A percentile compares a stretch with the other conserved stretches of the same genome.
phyloP scores from a whole-genome alignment of 1,140 invertebrate species.

The Papilio xuthus region DNA sequence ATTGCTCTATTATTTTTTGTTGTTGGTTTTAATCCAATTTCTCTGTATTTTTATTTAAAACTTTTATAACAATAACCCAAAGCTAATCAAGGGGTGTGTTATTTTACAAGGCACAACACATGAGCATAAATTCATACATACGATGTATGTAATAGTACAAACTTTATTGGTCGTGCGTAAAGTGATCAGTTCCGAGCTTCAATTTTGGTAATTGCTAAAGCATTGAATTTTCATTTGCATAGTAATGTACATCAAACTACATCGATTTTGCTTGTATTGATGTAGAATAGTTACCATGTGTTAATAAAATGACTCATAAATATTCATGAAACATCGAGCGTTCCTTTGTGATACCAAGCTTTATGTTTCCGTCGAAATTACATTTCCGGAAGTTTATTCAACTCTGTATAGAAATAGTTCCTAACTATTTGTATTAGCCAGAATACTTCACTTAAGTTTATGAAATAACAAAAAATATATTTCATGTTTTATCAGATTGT shows the following conservation, averaged over 20 bases:
- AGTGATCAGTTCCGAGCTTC: constrained; percentile 12
- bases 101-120: neutral
- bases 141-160: neutral
- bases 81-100: neutral
- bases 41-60: too few relatives aligned
- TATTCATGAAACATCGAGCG: constrained; percentile 30
- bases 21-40: too few relatives aligned
- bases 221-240: constrained; percentile 39
- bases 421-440: neutral
- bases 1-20: too few relatives aligned
- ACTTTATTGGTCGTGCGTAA: constrained; percentile 6
- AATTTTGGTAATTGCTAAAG: constrained; percentile 37
- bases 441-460: neutral
- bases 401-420: neutral
- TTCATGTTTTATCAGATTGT: neutral
- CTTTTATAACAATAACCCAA: too few relatives aligned
- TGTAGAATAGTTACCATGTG: constrained; percentile 23
- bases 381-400: constrained; percentile 19
- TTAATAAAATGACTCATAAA: constrained; percentile 37
- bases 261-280: constrained; percentile 28
- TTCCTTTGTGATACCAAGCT: constrained; percentile 35
- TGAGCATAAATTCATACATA: neutral
- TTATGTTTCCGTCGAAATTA: constrained; percentile 13
- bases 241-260: constrained; percentile 35
- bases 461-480: neutral